Evolutionary conservation across 1,140 invertebrate genomes (phyloP), one percentile per base, ranked within the genome.

Genomic region (Plutomurus gul): DNA sequence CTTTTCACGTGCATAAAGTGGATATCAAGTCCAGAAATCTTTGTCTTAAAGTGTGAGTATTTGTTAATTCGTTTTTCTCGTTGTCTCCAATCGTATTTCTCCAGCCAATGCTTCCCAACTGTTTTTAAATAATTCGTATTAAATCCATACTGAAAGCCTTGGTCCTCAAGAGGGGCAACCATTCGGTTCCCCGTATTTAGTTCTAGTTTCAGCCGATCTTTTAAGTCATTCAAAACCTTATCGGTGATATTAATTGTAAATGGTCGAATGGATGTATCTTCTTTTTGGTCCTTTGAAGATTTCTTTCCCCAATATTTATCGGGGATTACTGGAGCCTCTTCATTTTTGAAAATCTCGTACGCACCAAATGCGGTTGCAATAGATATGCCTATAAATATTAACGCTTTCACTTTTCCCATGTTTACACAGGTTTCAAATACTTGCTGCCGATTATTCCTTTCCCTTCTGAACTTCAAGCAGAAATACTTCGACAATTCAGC

Each of bases 131-230:
- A 90, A 30, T 90, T 87, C 0, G 90, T 87, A 85, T 94, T 93
- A 80, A 95, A 92, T 8, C 94, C 94, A 85, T 95, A 95, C 75
- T 91, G 85, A 81, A 95, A 95, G 47, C 89, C 89, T 4, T 89
- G 86, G 20, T 89, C 91, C 85, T 93, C 90, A 70, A 95, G 83
- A 1, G 93, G 90, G 11, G 87, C 87, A 33, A 87, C 87, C 10
- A 91, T 87, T 11, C 75, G 3, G 0, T 65, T 37, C 0, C 30
- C 71, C 30, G n/a, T 8, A 43, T 27, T 33, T 10, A 88, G 85
- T 39, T 90, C 87, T 30, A 88, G 86, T 72, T 88, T 86, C 1
- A 94, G 85, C 65, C 92, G 87, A 1, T 86, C 78, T 84, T 90
- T 89, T 0, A 94, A 86, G 83, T 93, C 91, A 73, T 87, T 85